phyloP scores from a whole-genome alignment of 2,888 invertebrate genomes.

The Thecophora atra region DNA sequence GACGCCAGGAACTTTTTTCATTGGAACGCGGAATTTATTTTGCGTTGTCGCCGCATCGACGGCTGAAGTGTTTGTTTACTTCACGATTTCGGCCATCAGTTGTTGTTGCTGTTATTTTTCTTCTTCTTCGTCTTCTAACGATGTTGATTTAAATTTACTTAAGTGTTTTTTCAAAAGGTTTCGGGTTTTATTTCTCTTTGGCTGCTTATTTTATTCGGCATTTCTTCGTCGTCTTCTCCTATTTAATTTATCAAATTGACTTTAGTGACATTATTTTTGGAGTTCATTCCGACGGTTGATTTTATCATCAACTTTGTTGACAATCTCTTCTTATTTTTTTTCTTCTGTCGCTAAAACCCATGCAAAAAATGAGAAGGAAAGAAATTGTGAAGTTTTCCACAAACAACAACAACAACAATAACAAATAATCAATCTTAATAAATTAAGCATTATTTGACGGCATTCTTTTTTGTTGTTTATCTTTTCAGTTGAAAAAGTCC shows the following conservation, averaged over 20 bases:
- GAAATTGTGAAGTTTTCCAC: too few species aligned
- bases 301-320: not conserved
- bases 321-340: too few species aligned
- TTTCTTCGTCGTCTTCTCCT: slow-evolving; percentile 2
- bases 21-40: too few species aligned
- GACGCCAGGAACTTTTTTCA: too few species aligned
- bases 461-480: too few species aligned
- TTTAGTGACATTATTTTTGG: slow-evolving; percentile 24
- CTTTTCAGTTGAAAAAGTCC: too few species aligned
- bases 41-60: not conserved
- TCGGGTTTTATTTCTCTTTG: slow-evolving; percentile 1
- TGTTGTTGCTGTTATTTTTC: not conserved
- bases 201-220: slow-evolving; percentile 1
- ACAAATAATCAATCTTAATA: too few species aligned
- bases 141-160: slow-evolving; percentile 29
- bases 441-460: too few species aligned
- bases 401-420: too few species aligned
- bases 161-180: slow-evolving; percentile 8
- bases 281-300: not conserved
- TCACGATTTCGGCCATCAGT: slow-evolving; percentile 7
- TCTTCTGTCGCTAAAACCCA: too few species aligned
- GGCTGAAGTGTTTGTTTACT: slow-evolving; percentile 29
- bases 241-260: slow-evolving; percentile 36
- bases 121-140: not conserved
- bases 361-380: too few species aligned